Conservation (phyloP, 2,797 vertebrate genomes). For the Microcaecilia unicolor region DNA sequence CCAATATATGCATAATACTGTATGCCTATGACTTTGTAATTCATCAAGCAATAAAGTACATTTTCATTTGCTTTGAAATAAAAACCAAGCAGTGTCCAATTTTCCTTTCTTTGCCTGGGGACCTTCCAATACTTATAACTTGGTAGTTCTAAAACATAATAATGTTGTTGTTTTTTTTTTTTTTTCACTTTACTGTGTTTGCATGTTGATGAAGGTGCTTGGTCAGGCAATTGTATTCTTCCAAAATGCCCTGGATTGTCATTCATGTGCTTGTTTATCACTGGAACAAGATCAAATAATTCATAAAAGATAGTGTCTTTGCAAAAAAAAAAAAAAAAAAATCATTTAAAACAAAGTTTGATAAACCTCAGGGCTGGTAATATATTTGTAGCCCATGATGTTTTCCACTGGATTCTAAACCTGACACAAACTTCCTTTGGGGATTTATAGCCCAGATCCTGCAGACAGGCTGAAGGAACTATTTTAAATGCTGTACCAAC, state of each 20-base stretch:
- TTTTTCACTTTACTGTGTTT: neutral
- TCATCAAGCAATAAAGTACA: neutral
- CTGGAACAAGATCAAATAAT: conserved; percentile 3
- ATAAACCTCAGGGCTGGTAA: conserved; percentile 6
- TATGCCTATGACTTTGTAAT: neutral
- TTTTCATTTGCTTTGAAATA: conserved; percentile 1
- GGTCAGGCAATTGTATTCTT: conserved; percentile 28
- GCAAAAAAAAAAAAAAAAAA: conserved; percentile 4
- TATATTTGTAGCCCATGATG: conserved; percentile 5
- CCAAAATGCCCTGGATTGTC: conserved; percentile 14
- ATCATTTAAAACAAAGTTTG: conserved; percentile 15
- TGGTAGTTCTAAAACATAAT: neutral
- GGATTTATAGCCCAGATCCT: conserved; percentile 15
- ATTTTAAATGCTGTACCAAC: conserved; percentile 15
- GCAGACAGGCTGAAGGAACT: neutral
- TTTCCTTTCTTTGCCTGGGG: conserved; percentile 22
- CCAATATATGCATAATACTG: neutral
- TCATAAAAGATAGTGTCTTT: neutral
- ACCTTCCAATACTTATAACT: neutral
- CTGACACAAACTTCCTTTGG: conserved; percentile 3
- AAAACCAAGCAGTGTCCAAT: conserved; percentile 8
- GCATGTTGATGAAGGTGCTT: conserved; percentile 28
- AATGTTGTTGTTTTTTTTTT: no score
- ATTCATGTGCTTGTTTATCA: no score
- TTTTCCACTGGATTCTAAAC: neutral